Conservation (phyloP, 2,888 invertebrate species). For the Chrysopilus asiliformis region DNA sequence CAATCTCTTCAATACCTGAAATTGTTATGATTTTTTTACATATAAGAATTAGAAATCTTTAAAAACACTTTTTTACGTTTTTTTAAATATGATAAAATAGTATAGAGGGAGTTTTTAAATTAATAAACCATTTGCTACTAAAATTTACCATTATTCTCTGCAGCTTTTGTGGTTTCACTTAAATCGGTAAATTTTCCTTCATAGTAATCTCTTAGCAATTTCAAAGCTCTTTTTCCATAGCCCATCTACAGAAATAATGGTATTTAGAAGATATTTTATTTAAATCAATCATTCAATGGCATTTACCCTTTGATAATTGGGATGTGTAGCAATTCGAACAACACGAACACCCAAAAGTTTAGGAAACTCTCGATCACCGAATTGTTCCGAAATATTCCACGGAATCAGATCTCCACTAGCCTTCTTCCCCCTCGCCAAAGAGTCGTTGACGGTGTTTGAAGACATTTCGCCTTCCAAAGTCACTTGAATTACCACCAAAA, state of each 20-base stretch:
- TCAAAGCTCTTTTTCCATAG: slow-evolving; percentile 80
- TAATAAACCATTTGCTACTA: too few relatives aligned
- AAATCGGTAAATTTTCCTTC: slow-evolving; percentile 62
- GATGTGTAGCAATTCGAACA: slow-evolving; percentile 95
- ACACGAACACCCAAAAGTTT: slow-evolving; percentile 78
- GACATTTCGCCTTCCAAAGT: slow-evolving; percentile 64
- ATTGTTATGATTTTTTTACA: slow-evolving; percentile 1
- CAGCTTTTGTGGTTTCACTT: slow-evolving; percentile 48
- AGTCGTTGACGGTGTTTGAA: slow-evolving; percentile 53
- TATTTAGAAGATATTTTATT: background rate
- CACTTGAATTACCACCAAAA: slow-evolving; percentile 82
- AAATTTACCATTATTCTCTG: too few relatives aligned
- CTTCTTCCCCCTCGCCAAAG: slow-evolving; percentile 71
- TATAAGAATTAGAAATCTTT: background rate
- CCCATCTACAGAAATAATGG: slow-evolving; percentile 61
- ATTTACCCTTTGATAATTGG: slow-evolving; percentile 79
- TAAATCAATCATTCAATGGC: background rate
- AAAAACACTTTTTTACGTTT: too few relatives aligned
- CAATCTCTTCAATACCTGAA: slow-evolving; percentile 40
- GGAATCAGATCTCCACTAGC: slow-evolving; percentile 96
- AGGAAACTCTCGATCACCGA: slow-evolving; percentile 87
- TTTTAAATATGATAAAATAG: too few relatives aligned
- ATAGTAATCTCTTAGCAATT: slow-evolving; percentile 79
- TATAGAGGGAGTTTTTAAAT: too few relatives aligned
- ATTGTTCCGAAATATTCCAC: slow-evolving; percentile 96